Base-by-base conservation (phyloP, 2,888 invertebrate species). In the Erpobdella octoculata region DNA sequence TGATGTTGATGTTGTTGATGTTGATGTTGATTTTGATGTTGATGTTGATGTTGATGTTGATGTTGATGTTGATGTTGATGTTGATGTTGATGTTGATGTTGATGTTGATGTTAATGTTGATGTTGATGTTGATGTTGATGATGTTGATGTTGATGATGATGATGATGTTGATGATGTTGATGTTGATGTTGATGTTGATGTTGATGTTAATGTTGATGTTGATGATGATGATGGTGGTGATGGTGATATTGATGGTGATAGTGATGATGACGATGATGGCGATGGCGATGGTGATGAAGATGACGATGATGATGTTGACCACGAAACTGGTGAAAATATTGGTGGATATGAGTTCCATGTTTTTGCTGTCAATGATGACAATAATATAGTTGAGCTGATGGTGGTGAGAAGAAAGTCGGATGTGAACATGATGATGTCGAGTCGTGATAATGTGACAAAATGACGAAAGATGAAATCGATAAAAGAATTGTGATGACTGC, bases 181-280 rank as follows among this genome's bases (percentile, higher is more conserved):
- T 38, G 66, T 37, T 66, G 38, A 38, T 62, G 62, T 9, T 28
- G 62, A 28, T 62, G 62, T 9, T 62, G 31, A 62, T 28, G 18
- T 9, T 5, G 65, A 64, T 15, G 65, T 31, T 64, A 35, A 64
- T 64, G 65, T 31, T 64, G 35, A 64, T 64, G 65, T 31, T 64
- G 59, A 59, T 59, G 59, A 59, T 59, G 59, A 59, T 59, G 59
- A 59, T 59, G 59, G 21, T 65, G 65, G 8, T 9, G 65, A 65
- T 65, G 65, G 35, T 65, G 65, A 65, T 65, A 8, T 35, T 65
- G 65, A 65, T 65, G 65, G 35, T 9, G 66, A n/a, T 1, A 38
- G 37, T 38, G 66, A 66, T 66, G 38, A 38, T n/a, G 66, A 66
- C 21, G 66, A 66, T n/a, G 66, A 66, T 12, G 62, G 33, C 33